These are phyloP conservation scores for Drosophila triauraria DNA, from an alignment of 1,140 invertebrate species.

Conservation along the genomic window DNA sequence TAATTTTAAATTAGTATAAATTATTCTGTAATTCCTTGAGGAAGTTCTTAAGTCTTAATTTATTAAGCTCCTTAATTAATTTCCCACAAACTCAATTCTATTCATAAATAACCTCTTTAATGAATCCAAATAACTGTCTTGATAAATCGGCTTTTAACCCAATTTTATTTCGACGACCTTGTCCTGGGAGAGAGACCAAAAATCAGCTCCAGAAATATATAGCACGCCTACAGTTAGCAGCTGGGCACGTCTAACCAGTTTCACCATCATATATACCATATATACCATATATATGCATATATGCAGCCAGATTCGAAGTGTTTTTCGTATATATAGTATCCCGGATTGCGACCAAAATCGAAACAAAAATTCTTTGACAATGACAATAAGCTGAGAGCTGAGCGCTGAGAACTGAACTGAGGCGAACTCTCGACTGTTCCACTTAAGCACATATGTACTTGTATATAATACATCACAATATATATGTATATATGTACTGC, in stretches of 20 bases:
- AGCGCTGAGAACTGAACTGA: slow-evolving; percentile 41
- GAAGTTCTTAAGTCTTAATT: too few relatives aligned
- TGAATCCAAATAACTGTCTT: not conserved
- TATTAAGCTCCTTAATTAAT: too few relatives aligned
- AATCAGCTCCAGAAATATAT: slow-evolving; percentile 22
- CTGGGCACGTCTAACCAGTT: slow-evolving; percentile 59
- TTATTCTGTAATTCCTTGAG: too few relatives aligned
- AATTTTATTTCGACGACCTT: slow-evolving; percentile 45
- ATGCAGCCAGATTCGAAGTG: not conserved
- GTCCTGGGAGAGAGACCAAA: slow-evolving; percentile 20
- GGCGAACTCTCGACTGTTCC: slow-evolving; percentile 26
- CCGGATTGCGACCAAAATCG: slow-evolving; percentile 55
- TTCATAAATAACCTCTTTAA: not conserved
- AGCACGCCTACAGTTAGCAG: slow-evolving; percentile 49
- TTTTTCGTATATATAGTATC: slow-evolving; percentile 10
- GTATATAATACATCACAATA: slow-evolving; percentile 16
- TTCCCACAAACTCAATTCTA: not conserved
- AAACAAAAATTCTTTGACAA: slow-evolving; percentile 65
- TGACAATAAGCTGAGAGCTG: slow-evolving; percentile 52
- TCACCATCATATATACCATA: slow-evolving; percentile 8
- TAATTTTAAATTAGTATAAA: too few relatives aligned
- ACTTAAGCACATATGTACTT: slow-evolving; percentile 21
- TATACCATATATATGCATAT: not conserved
- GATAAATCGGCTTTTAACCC: slow-evolving; percentile 37
- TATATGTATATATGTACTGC: not conserved